Evolutionary conservation across 2,113 vertebrate genomes (phyloP).

Genomic region (Chloebia gouldiae): DNA sequence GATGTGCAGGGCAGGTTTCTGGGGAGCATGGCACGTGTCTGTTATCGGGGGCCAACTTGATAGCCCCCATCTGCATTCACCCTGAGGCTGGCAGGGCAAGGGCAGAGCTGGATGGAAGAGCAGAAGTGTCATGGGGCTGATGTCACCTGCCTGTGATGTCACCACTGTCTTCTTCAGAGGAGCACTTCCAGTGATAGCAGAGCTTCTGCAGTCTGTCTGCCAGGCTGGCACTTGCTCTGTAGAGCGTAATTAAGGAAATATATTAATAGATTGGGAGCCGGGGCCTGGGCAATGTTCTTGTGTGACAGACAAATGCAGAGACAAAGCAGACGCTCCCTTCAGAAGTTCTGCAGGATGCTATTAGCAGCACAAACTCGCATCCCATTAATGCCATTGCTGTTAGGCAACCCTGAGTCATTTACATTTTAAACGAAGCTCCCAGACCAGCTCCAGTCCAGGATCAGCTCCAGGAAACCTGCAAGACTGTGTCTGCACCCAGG

Average conservation of each 20-base stretch:
- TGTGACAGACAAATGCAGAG: conserved; percentile 39
- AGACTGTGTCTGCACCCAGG: neutral
- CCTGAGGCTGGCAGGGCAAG: neutral
- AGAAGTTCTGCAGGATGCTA: conserved; percentile 23
- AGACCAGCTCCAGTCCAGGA: neutral
- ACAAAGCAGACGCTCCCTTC: conserved; percentile 49
- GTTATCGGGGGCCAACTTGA: rapidly evolving
- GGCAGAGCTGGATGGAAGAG: neutral
- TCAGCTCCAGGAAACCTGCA: neutral
- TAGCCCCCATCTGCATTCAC: neutral
- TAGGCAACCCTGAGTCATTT: neutral
- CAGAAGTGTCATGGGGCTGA: neutral
- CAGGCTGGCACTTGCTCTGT: neutral
- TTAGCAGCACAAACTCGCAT: neutral
- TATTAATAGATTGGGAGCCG: conserved; percentile 47
- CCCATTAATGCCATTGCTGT: conserved; percentile 18
- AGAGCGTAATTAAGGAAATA: conserved; percentile 38
- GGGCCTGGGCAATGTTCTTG: conserved; percentile 28
- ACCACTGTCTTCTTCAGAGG: neutral
- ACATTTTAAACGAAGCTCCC: conserved; percentile 1
- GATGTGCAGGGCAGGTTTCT: rapidly evolving
- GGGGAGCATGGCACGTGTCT: neutral
- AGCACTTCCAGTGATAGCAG: conserved; percentile 8
- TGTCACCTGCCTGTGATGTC: conserved; percentile 31
- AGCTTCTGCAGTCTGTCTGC: conserved; percentile 33